phyloP scores from a whole-genome alignment of 2,888 invertebrate species.

The Cataglyphis rosenhaueri region DNA sequence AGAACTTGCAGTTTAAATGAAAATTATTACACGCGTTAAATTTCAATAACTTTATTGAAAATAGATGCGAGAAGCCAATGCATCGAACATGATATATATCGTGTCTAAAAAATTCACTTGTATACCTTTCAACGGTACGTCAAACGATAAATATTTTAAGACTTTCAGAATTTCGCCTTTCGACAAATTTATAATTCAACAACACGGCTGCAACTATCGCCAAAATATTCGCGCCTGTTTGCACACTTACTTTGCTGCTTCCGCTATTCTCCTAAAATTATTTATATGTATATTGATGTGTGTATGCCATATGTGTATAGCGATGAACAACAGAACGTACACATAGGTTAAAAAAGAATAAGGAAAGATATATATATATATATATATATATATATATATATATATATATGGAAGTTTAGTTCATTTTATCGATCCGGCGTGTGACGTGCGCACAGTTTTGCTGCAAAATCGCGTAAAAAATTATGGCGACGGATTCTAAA shows the following conservation, averaged over 20 bases:
- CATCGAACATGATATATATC: neutral
- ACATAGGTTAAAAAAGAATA: constrained; percentile 46
- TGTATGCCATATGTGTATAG: constrained; percentile 4
- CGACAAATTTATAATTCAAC: neutral
- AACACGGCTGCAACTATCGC: constrained; percentile 45
- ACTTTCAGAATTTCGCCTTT: constrained; percentile 19
- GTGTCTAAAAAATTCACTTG: constrained; percentile 27
- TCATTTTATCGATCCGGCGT: constrained; percentile 73
- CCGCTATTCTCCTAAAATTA: constrained; percentile 21
- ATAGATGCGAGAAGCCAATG: neutral
- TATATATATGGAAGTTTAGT: constrained; percentile 56
- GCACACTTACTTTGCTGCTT: constrained; percentile 7
- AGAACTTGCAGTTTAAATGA: neutral
- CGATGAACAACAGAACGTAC: constrained; percentile 56
- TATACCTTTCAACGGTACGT: constrained; percentile 24
- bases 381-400: constrained; percentile 30
- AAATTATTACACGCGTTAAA: neutral
- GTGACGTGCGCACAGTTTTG: constrained; percentile 73
- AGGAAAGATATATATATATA: constrained; percentile 40
- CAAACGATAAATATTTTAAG: constrained; percentile 43
- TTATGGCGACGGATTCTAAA: constrained; percentile 65
- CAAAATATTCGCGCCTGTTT: constrained; percentile 44
- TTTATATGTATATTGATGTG: constrained; percentile 26
- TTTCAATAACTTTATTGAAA: constrained; percentile 8
- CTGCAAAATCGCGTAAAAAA: constrained; percentile 49